These are phyloP conservation scores for Microctonus hyperodae DNA, from an alignment of 2,888 invertebrate species.

Conservation along the genomic window DNA sequence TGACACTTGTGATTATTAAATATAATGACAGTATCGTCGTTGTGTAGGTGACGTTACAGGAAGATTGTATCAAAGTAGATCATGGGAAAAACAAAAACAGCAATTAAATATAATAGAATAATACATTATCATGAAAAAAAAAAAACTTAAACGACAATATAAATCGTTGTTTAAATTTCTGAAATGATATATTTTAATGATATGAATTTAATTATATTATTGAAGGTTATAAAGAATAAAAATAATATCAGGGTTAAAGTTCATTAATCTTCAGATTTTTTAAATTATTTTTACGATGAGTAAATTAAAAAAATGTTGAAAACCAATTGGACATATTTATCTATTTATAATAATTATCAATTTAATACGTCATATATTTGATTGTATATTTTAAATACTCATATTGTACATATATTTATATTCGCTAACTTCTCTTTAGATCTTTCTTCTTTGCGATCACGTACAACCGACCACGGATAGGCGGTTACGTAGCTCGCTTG, in stretches of 20 bases:
- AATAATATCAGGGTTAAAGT: constrained; percentile 29
- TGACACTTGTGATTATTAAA: neutral
- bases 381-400: constrained; percentile 20
- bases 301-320: constrained; percentile 34
- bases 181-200: too few species aligned
- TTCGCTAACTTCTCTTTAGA: constrained; percentile 1
- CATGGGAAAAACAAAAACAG: neutral
- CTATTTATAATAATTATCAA: constrained; percentile 47
- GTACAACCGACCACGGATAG: constrained; percentile 32
- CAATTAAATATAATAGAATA: too few species aligned
- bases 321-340: constrained; percentile 41
- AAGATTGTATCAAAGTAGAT: neutral
- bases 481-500: neutral
- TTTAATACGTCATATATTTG: constrained; percentile 38
- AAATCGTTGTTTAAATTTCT: too few species aligned
- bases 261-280: constrained; percentile 34
- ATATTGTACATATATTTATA: too few species aligned
- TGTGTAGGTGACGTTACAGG: neutral
- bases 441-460: constrained; percentile 18
- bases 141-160: neutral
- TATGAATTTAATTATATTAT: too few species aligned
- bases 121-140: neutral
- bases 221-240: neutral
- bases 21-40: neutral
- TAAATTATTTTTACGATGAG: constrained; percentile 33